Percentiles rank a stretch among this genome's conserved stretches.
Evolutionary conservation across 2,888 invertebrate genomes (phyloP).

Genomic region (Cheilosia soror): DNA sequence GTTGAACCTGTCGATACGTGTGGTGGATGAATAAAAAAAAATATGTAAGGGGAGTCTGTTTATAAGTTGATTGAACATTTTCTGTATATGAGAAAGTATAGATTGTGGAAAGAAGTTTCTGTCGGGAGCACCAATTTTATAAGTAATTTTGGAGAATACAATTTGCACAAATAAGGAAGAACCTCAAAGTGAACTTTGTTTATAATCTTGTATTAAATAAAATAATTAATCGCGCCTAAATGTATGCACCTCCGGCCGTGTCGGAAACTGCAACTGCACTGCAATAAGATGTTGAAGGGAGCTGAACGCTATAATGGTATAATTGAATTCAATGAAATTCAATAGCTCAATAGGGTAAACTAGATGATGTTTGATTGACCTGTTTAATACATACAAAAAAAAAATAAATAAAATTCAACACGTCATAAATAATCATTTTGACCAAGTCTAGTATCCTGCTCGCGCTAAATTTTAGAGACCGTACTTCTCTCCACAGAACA

Average conservation of each 20-base stretch:
- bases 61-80: slow-evolving; percentile 32
- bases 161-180: background rate
- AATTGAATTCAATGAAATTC: slow-evolving; percentile 17
- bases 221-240: slow-evolving; percentile 43
- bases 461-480: no score
- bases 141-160: background rate
- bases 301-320: slow-evolving; percentile 15
- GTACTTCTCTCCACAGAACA: no score
- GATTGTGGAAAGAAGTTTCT: background rate
- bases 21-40: slow-evolving; percentile 19
- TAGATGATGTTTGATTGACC: background rate
- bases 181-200: background rate
- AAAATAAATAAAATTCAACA: no score
- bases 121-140: background rate
- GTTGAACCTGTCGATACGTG: slow-evolving; percentile 59
- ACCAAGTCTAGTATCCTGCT: no score
- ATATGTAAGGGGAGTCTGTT: slow-evolving; percentile 22
- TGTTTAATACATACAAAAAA: no score
- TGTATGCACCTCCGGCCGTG: slow-evolving; percentile 34
- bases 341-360: slow-evolving; percentile 3
- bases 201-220: background rate
- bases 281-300: slow-evolving; percentile 6
- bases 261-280: slow-evolving; percentile 35
- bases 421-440: no score
- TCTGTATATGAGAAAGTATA: background rate